Base-by-base conservation (phyloP, 2,797 vertebrate species). In the Pelochelys cantorii region DNA sequence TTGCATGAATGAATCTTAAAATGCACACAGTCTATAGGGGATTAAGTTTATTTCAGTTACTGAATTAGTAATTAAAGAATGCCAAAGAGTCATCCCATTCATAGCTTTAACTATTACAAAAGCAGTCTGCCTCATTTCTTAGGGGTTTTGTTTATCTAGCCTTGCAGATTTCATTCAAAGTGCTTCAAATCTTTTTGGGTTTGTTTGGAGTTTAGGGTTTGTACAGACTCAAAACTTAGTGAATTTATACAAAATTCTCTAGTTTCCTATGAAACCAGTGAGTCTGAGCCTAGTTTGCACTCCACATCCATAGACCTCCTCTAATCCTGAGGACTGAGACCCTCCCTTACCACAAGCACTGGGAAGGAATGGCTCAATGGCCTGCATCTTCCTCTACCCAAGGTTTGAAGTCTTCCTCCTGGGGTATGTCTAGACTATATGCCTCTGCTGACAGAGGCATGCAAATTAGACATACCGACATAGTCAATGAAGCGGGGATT, bases 1-100 rank as follows among this genome's bases (percentile, higher is more conserved):
- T 74, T 90, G 29, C 81, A 68, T 95, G 75, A 96, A 88, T 79
- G 54, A 87, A 88, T 23, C 23, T 92, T 88, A 91, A 90, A 95
- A 60, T 11, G 87, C 15, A 81, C 3, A 34, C 1, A 8, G 18
- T 85, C 68, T 85, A 15, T 60, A 59, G 79, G 80, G 42, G 81
- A 87, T 20, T 54, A 87, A 56, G 17, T 85, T 60, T 77, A 86
- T 87, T 93, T 93, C 31, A 56, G 37, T 55, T 88, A 62, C 87
- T 88, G 8, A 5, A 62, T n/a, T 9, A 77, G 15, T 74, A 87
- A 88, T 71, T 79, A 62, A 5, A 88, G 75, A 87, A 77, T 11
- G 18, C 31, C 53, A 65, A 80, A 65, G 86, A 83, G 60, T 1
- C 14, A 75, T 13, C 20, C 84, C 48, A 57, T 48, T 2, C 22